These are phyloP conservation scores for Drosophila seguyi DNA, from an alignment of 1,140 invertebrate genomes.

Conservation along the genomic window DNA sequence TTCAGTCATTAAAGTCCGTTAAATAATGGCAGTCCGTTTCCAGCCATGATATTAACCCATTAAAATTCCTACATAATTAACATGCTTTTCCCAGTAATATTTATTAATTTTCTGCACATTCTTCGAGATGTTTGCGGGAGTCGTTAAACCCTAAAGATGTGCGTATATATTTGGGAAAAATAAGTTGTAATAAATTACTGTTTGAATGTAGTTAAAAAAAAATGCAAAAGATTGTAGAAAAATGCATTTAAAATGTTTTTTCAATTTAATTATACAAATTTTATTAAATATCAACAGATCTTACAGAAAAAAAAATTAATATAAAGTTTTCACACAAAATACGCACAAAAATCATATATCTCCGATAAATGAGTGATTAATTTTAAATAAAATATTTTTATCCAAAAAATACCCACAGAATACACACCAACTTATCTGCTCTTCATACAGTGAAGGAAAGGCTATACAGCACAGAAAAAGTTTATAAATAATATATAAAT, in stretches of 20 bases:
- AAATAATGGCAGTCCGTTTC: slow-evolving; percentile 4
- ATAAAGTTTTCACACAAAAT: background rate
- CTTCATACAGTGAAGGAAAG: slow-evolving; percentile 22
- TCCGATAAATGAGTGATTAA: background rate
- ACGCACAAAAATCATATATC: background rate
- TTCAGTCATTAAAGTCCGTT: slow-evolving; percentile 26
- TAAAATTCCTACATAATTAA: slow-evolving; percentile 13
- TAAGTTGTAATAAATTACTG: background rate
- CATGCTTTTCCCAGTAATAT: background rate
- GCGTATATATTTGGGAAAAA: background rate
- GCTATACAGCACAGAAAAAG: slow-evolving; percentile 36
- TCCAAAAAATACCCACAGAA: slow-evolving; percentile 22
- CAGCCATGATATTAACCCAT: slow-evolving; percentile 23
- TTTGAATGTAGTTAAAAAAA: background rate
- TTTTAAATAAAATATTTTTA: background rate
- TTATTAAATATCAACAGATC: background rate
- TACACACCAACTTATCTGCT: slow-evolving; percentile 15
- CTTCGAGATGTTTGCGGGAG: background rate
- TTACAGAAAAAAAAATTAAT: background rate
- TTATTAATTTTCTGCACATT: background rate
- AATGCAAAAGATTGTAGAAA: background rate
- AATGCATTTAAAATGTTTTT: background rate
- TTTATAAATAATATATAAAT: slow-evolving; percentile 3
- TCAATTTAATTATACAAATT: rapidly evolving
- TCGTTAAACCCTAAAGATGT: background rate